Conservation (phyloP, 2,888 invertebrate genomes). For the Oxystoma pomonae region DNA sequence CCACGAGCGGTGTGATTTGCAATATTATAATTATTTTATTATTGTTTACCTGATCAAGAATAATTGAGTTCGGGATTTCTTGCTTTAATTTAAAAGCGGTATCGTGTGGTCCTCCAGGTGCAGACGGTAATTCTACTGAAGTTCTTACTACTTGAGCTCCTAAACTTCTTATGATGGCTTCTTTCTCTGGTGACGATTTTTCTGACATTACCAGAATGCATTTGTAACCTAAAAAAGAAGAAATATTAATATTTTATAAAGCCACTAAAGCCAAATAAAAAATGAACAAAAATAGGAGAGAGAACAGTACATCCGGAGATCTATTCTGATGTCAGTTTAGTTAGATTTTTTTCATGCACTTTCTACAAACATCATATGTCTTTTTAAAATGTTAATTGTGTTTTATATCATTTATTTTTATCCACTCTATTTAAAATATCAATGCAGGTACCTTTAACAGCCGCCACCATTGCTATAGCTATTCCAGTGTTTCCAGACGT, state of each 20-base stretch:
- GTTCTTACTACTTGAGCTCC: slow-evolving; percentile 95
- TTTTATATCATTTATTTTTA: no score
- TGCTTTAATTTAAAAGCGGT: slow-evolving; percentile 68
- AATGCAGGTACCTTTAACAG: slow-evolving; percentile 65
- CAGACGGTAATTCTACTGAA: slow-evolving; percentile 86
- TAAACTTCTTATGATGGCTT: slow-evolving; percentile 77
- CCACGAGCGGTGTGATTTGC: no score
- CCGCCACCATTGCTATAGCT: slow-evolving; percentile 89
- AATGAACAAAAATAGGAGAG: no score
- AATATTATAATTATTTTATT: no score
- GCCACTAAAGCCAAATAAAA: no score
- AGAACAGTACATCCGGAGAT: no score
- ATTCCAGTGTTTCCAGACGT: slow-evolving; percentile 84
- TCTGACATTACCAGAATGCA: slow-evolving; percentile 97
- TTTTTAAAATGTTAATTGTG: no score
- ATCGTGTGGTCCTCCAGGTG: slow-evolving; percentile 85
- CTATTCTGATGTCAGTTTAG: no score
- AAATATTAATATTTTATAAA: not conserved
- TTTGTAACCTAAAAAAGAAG: slow-evolving; percentile 62
- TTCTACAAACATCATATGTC: no score
- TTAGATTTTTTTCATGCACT: no score
- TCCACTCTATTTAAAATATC: no score
- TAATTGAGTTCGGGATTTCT: slow-evolving; percentile 84
- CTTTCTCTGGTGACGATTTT: slow-evolving; percentile 96
- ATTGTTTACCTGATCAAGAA: slow-evolving; percentile 84